Evolutionary conservation across 2,797 vertebrate species (phyloP), one percentile per base, ranked within the genome.

Genomic region (Hybognathus amarus): DNA sequence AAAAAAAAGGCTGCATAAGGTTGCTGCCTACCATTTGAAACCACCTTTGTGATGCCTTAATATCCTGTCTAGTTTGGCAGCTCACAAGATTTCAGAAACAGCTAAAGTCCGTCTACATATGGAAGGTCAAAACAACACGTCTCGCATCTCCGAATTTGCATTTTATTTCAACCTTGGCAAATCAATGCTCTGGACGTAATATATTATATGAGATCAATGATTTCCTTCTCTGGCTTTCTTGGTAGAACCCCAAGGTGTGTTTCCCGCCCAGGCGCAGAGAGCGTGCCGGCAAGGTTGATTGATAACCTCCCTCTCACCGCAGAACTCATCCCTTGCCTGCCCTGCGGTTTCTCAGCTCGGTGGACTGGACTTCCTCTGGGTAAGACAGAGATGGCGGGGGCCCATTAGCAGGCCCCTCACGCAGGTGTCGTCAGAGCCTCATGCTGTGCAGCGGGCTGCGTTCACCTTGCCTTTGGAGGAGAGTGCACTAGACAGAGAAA

Each of bases 391-490:
- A 85, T 85, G 30, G 71, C 22, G 59, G 24, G 10, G 69, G n/a
- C 54, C 74, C 71, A 85, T 89, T 87, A 85, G 73, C 77, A 87
- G 67, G 76, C 85, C 69, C 63, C 69, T 84, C 85, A 85, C 84
- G 82, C 71, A 79, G 67, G 56, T 47, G 68, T 77, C 76, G 24
- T 85, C 75, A 82, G 63, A 82, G 64, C 78, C 79, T 74, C 84
- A 59, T 64, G 71, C 85, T 73, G 74, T 56, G 74, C 30, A 38
- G 54, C n/a, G 30, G 52, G 50, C 50, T 76, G 76, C 22, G 56
- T 83, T 87, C 83, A 88, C 84, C 82, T 86, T 86, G 84, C 77
- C 76, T 74, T 54, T 81, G 84, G 84, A 83, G 66, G 71, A 79
- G 79, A 33, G 42, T n/a, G 27, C 77, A 80, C 42, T 33, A 85